Base-by-base conservation (phyloP, 2,888 invertebrate species). In the Pediacus dermestoides region DNA sequence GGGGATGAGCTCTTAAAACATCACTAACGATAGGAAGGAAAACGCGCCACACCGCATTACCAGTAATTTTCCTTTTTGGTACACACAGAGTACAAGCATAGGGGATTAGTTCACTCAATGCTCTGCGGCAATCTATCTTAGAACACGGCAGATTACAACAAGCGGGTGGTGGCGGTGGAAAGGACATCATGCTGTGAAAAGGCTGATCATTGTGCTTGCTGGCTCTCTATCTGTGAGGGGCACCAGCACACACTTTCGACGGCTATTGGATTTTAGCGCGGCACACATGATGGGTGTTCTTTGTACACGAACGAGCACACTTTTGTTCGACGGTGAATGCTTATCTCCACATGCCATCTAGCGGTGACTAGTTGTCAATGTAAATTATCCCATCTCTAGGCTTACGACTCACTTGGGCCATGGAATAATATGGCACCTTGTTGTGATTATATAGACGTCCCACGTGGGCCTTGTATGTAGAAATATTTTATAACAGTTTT, bases 71-170 rank as follows among this genome's bases (percentile, higher is more conserved):
- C 58, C 55, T 57, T 56, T 60, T 58, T 62, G n/a, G n/a, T 53
- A 56, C 51, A 48, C 47, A 55, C 58, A 59, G 53, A 56, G 54
- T 48, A 47, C 48, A n/a, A n/a, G n/a, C n/a, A n/a, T n/a, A n/a
- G n/a, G n/a, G 61, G 63, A 64, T 65, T 65, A 64, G 61, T 58
- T 53, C 63, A 58, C 60, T 65, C 63, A 61, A 64, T 64, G 57
- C 59, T 57, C 60, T 57, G 55, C 49, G 53, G 63, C 61, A 62
- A 65, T 66, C 63, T 63, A 65, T 66, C 65, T 64, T 65, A 55
- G 46, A 60, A 50, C 61, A n/a, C 55, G 58, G 52, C 59, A 64
- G 62, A 65, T 66, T 64, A 64, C 61, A 58, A 58, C n/a, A n/a
- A n/a, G n/a, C n/a, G n/a, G n/a, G n/a, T n/a, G n/a, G n/a, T n/a